Evolutionary conservation across 2,888 invertebrate genomes (phyloP), one percentile per base, ranked within the genome.

Genomic region (Falcaria lacertinaria): DNA sequence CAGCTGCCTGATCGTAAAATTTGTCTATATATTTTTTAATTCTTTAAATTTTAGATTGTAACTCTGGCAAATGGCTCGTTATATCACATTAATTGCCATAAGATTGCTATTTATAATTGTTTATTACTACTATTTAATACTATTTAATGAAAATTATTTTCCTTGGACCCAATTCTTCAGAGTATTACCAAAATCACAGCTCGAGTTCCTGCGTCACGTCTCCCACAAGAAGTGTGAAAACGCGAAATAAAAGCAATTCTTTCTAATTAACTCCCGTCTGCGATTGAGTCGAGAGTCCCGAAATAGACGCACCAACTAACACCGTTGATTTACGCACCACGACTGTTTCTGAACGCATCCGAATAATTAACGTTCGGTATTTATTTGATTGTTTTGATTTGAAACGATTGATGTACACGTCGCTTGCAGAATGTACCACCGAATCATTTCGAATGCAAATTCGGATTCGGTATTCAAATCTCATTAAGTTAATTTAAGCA

Each of bases 191-290:
- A 74, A 70, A 63, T 60, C 62, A 67, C 61, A 69, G 58, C 59
- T 53, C 57, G 52, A 46, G 54, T 52, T 56, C 63, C 73, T 76
- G 72, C 74, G 83, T 84, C 84, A 81, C 72, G 63, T 72, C 70
- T 68, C 62, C 58, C 68, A 65, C 71, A 65, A 66, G 73, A 74
- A 77, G 80, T 82, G 84, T 82, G 83, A 80, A 81, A 81, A 79
- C 79, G 84, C 81, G 69, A 86, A 88, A 89, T 88, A 89, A 89
- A 86, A 88, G 83, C 86, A 83, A 88, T 89, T 87, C 86, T 88
- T 89, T 88, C 82, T 88, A 89, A 88, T 88, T 87, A 89, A 80
- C 84, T 69, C 71, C 49, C 60, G 69, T 64, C 68, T 63, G 70
- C 74, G 76, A 79, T 77, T 74, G 80, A 77, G 74, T 62, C 70